Conservation (phyloP, 2,888 invertebrate species). For the Andrena dorsata region DNA sequence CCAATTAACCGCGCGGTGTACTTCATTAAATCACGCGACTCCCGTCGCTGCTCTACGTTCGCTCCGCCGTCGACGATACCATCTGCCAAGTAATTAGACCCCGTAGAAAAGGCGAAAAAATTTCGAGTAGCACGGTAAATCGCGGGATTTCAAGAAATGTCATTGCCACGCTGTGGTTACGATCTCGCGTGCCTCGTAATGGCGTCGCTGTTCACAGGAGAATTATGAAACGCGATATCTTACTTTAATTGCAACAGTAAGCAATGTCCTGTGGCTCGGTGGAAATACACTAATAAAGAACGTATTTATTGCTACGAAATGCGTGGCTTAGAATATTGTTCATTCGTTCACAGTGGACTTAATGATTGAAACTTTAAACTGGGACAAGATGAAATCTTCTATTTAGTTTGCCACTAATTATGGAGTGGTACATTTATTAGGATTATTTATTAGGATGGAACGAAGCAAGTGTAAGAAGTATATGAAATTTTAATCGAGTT, state of each 20-base stretch:
- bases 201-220: not conserved
- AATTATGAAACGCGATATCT: slow-evolving; percentile 14
- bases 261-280: not conserved
- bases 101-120: slow-evolving; percentile 33
- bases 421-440: too few species aligned
- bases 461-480: too few species aligned
- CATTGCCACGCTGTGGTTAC: slow-evolving; percentile 32
- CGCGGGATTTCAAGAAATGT: slow-evolving; percentile 41
- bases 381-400: too few species aligned
- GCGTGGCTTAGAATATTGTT: not conserved
- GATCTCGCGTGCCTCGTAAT: slow-evolving; percentile 11
- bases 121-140: slow-evolving; percentile 30
- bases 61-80: slow-evolving; percentile 27
- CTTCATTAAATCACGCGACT: slow-evolving; percentile 46
- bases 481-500: too few species aligned
- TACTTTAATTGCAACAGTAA: slow-evolving; percentile 6
- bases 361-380: not conserved
- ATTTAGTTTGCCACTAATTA: too few species aligned
- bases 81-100: slow-evolving; percentile 46
- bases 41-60: slow-evolving; percentile 17
- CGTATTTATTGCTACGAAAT: not conserved
- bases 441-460: too few species aligned
- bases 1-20: slow-evolving; percentile 41
- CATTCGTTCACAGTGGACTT: not conserved
- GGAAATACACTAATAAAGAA: not conserved